Evolutionary conservation across 2,797 vertebrate genomes (phyloP), one percentile per base, ranked within the genome.

Genomic region (Gambusia yucatana): DNA sequence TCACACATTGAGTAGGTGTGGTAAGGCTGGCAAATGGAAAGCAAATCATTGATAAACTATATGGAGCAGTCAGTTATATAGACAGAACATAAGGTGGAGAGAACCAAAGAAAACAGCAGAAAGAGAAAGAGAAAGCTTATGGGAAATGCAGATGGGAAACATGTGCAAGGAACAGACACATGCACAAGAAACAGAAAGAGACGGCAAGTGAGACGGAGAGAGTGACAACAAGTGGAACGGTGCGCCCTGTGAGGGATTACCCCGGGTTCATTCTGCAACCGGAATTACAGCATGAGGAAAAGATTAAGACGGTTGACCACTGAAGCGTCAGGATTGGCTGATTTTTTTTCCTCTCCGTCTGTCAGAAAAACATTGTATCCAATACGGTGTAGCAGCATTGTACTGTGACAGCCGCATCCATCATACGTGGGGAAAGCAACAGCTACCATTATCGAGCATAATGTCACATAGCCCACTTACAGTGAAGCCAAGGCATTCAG

Each of bases 1-100:
- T 93, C 90, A 92, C 73, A 91, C 84, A 87, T 79, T 86, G 89
- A 88, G 87, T 76, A 92, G 90, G 83, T 88, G 89, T 73, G 25
- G 82, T 75, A 83, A 81, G 84, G 78, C 86, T 85, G 77, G 72
- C 46, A 43, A 91, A 91, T 73, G 79, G 87, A 84, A 89, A 84
- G 78, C 87, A 91, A 90, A 92, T 93, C 91, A 94, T 90, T 91
- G 85, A 86, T 75, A 89, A 83, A 86, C 80, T 89, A 90, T 81
- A 87, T 90, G 77, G 57, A 89, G 86, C 82, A 91, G 80, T 77
- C 77, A 81, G 80, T 78, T 50, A 75, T 83, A 84, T 88, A 90
- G 76, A 43, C 57, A 83, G 83, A 86, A 83, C 87, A 83, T 73
- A 74, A 78, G 83, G 77, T 10, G 6, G 74, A 69, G 71, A 81